A percentile compares a stretch with the other conserved stretches of the same genome.
Conservation (phyloP, 1,140 invertebrate genomes). For the Yoshiicerus persimilis region DNA sequence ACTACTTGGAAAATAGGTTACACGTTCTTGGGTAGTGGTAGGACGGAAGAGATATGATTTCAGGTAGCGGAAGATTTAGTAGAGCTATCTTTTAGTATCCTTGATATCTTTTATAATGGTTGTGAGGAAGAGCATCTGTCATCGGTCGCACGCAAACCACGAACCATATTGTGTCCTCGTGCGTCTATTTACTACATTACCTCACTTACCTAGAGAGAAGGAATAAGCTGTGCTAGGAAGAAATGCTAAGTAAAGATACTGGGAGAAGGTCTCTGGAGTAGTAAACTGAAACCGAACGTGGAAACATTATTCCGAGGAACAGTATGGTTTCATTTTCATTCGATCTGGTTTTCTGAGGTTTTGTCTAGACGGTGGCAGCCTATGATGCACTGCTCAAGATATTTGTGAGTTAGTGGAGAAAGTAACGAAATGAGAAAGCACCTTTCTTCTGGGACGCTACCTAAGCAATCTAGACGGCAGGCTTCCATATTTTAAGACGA, state of each 20-base stretch:
- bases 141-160: constrained; percentile 14
- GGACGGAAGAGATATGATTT: neutral
- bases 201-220: neutral
- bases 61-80: neutral
- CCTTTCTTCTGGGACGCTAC: neutral
- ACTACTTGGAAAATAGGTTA: neutral
- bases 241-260: neutral
- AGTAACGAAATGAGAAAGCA: neutral
- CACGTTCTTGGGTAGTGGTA: neutral
- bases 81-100: neutral
- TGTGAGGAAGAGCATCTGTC: neutral
- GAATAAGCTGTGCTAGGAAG: neutral
- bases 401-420: neutral
- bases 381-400: neutral
- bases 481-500: neutral
- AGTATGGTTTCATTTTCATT: neutral
- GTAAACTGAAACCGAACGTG: neutral
- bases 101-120: neutral
- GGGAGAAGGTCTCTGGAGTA: neutral
- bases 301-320: neutral
- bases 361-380: neutral
- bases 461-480: neutral
- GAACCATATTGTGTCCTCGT: neutral
- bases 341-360: neutral
- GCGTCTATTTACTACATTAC: neutral